These are phyloP conservation scores for Platanista minor DNA, from an alignment of 2,113 vertebrate genomes.

Conservation along the genomic window DNA sequence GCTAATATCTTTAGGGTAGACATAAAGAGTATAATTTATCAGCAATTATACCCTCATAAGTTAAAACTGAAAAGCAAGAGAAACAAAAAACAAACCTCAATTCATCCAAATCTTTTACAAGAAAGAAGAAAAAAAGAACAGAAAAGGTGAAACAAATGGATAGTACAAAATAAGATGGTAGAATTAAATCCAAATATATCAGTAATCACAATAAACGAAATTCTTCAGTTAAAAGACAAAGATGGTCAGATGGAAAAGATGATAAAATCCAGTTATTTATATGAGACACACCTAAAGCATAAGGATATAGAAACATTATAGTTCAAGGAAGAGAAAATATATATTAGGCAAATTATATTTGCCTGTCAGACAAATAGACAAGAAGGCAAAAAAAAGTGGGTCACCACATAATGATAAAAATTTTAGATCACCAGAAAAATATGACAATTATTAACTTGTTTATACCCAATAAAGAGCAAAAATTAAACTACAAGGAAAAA, in stretches of 20 bases:
- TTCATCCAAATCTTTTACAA: neutral
- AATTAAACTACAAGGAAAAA: neutral
- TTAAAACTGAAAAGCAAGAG: neutral
- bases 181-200: conserved; percentile 18
- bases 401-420: neutral
- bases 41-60: neutral
- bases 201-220: neutral
- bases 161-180: neutral
- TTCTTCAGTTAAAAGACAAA: conserved; percentile 3
- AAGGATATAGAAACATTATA: neutral
- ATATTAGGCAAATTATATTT: neutral
- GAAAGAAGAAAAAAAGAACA: neutral
- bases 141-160: neutral
- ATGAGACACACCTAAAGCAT: neutral
- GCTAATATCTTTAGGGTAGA: neutral
- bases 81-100: neutral
- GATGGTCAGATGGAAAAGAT: neutral
- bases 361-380: neutral
- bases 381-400: neutral
- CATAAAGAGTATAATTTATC: neutral
- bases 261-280: neutral
- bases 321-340: neutral
- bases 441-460: neutral
- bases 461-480: neutral
- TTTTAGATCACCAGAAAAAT: conserved; percentile 34